Percentiles rank a stretch among this genome's conserved stretches.
These are phyloP conservation scores for Cheumatopsyche charites DNA, from an alignment of 1,140 invertebrate genomes.

Conservation along the genomic window DNA sequence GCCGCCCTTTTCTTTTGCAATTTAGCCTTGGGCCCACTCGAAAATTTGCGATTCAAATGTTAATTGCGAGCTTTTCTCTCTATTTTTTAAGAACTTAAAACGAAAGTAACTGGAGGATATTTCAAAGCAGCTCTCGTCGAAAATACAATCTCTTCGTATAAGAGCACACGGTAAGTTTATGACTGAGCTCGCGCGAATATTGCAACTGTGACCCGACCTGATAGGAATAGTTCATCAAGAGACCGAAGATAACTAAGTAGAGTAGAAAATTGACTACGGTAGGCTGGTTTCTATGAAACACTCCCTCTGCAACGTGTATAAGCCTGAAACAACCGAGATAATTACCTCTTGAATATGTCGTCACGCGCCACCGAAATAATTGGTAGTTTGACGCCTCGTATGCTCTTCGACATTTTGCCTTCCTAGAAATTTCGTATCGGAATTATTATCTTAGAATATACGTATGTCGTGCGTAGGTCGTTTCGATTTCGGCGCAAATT, in stretches of 20 bases:
- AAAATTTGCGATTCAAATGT: no score
- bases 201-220: background rate
- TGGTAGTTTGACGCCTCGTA: slow-evolving; percentile 12
- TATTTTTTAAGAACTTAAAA: no score
- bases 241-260: slow-evolving; percentile 10
- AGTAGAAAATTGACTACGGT: slow-evolving; percentile 30
- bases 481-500: no score
- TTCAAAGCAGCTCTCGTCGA: no score
- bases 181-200: background rate
- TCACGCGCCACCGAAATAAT: background rate
- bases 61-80: no score
- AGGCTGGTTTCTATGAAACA: slow-evolving; percentile 29
- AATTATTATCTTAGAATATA: background rate
- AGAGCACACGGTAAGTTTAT: no score
- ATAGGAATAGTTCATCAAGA: slow-evolving; percentile 16
- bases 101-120: no score
- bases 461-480: no score
- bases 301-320: background rate
- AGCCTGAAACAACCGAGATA: slow-evolving; percentile 3
- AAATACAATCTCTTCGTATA: no score
- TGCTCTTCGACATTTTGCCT: background rate
- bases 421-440: slow-evolving; percentile 2
- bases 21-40: no score
- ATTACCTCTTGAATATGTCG: slow-evolving; percentile 19
- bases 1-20: no score